Evolutionary conservation across 1,140 invertebrate genomes (phyloP).

Genomic region (Holcopasites calliopsidis): DNA sequence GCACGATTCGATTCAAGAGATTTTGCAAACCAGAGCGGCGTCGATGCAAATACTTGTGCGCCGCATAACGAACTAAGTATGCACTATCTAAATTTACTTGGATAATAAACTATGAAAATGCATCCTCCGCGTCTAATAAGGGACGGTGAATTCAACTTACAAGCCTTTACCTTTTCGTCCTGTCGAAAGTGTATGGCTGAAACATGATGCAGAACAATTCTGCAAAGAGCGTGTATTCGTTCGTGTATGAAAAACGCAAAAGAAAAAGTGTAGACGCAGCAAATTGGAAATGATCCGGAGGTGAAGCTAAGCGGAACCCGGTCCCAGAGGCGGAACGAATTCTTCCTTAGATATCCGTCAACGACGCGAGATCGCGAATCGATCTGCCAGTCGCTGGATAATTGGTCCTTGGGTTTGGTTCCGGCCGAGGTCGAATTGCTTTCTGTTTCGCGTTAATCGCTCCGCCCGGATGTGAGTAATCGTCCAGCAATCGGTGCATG

Average conservation of each 20-base stretch:
- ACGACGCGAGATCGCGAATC: slow-evolving; percentile 36
- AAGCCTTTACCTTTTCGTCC: too few species aligned
- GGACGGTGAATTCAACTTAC: too few species aligned
- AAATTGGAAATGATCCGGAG: too few species aligned
- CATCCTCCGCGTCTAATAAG: too few species aligned
- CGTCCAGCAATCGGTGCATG: slow-evolving; percentile 46
- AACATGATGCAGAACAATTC: neutral
- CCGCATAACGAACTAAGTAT: too few species aligned
- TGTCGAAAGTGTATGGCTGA: too few species aligned
- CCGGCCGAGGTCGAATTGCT: slow-evolving; percentile 58
- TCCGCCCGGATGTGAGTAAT: slow-evolving; percentile 53
- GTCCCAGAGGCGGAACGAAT: slow-evolving; percentile 21
- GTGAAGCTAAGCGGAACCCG: neutral
- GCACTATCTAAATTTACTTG: too few species aligned
- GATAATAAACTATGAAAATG: too few species aligned
- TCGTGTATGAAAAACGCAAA: too few species aligned
- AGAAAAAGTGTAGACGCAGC: too few species aligned
- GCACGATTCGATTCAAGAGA: neutral
- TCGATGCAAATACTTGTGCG: too few species aligned
- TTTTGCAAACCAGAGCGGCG: neutral
- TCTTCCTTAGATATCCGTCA: slow-evolving; percentile 34
- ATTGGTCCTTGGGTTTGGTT: slow-evolving; percentile 57
- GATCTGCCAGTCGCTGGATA: slow-evolving; percentile 46
- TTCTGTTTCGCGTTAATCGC: slow-evolving; percentile 54
- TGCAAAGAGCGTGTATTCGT: too few species aligned